Conservation (phyloP, 2,113 vertebrate genomes). For the Agapornis roseicollis region DNA sequence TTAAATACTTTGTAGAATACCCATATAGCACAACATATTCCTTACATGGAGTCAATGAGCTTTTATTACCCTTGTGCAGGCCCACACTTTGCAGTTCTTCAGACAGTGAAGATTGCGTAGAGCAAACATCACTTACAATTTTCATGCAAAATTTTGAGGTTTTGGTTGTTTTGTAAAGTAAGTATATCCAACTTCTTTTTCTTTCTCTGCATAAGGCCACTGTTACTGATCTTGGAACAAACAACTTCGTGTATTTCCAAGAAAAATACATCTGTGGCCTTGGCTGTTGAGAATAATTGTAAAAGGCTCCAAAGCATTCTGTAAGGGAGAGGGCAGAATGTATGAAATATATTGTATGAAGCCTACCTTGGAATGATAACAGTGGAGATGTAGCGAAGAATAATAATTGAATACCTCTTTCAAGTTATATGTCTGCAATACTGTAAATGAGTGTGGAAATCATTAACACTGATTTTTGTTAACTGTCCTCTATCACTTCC, state of each 20-base stretch:
- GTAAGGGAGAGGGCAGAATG: background rate
- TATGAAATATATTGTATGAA: background rate
- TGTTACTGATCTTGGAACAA: conserved; percentile 46
- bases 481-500: background rate
- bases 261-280: conserved; percentile 69
- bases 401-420: background rate
- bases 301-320: conserved; percentile 23
- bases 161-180: conserved; percentile 24
- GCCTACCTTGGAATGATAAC: background rate
- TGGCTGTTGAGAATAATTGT: conserved; percentile 43
- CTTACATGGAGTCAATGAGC: background rate
- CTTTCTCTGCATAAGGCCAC: background rate
- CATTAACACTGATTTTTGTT: background rate
- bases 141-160: background rate
- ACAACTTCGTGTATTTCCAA: conserved; percentile 51
- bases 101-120: background rate
- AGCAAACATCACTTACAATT: background rate
- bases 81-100: background rate
- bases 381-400: background rate
- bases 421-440: background rate
- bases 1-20: background rate
- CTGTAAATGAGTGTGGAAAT: background rate
- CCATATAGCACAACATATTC: background rate
- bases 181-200: background rate
- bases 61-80: background rate